Evolutionary conservation across 37 sponge, comb jelly and placozoan genomes (phyloP).

Genomic region (Cladorhizidae sp.): DNA sequence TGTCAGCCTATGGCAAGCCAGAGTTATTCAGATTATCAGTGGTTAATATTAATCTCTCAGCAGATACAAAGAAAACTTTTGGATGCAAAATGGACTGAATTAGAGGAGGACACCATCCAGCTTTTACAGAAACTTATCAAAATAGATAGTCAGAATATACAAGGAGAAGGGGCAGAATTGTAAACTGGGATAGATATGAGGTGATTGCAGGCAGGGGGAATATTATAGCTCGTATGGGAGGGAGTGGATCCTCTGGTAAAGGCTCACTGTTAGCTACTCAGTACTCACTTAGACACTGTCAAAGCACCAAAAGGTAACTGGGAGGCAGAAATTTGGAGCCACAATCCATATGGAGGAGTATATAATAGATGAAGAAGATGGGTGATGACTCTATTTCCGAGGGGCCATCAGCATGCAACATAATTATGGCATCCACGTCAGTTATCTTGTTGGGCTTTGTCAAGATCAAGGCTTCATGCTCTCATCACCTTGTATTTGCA

Average conservation of each 20-base stretch:
- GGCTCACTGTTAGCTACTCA: constrained; percentile 58
- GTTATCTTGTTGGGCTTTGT: constrained; percentile 66
- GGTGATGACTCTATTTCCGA: constrained; percentile 79
- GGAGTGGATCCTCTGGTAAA: constrained; percentile 52
- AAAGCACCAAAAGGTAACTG: constrained; percentile 74
- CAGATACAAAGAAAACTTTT: constrained; percentile 1
- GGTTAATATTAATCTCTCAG: no score
- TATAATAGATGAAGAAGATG: constrained; percentile 81
- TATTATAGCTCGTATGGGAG: constrained; percentile 69
- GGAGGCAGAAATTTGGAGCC: constrained; percentile 76
- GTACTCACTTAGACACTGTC: constrained; percentile 79
- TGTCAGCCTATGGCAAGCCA: no score
- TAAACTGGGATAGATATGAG: constrained; percentile 58
- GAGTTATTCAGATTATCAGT: no score
- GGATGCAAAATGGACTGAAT: no score
- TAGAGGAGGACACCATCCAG: no score
- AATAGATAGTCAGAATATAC: constrained; percentile 73
- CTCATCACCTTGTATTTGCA: constrained; percentile 79
- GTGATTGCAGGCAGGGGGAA: constrained; percentile 75
- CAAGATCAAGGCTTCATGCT: constrained; percentile 49
- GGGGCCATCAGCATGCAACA: constrained; percentile 87
- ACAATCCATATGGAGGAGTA: constrained; percentile 69
- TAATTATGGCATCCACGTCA: constrained; percentile 83
- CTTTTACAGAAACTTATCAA: constrained; percentile 34
- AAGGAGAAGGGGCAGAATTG: constrained; percentile 66